Base-by-base conservation (phyloP, 2,113 vertebrate species). In the Pitta sordida region DNA sequence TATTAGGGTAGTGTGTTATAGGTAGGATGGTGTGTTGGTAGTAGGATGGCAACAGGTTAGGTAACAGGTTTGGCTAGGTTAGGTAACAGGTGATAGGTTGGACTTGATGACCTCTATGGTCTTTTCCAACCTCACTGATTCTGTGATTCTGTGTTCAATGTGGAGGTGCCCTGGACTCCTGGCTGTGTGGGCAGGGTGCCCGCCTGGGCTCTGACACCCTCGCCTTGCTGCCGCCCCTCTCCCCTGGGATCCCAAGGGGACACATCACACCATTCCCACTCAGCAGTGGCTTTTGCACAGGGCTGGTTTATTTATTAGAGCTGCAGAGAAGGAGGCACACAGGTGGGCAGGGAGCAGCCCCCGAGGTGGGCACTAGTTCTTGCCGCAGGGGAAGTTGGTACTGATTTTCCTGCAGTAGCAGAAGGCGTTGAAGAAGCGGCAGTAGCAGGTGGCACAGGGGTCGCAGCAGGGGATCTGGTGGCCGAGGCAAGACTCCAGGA, bases 361-460 rank as follows among this genome's bases (percentile, higher is more conserved):
- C 2, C 0, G 1, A 26, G 20, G 6, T 6, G 4, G 75, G 44
- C 1, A 0, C 93, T 98, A 98, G 74, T 98, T 98, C 93, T 97
- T 98, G 92, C 98, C 95, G 0, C 98, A 98, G 68, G 97, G 97
- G 62, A 98, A 97, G 30, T 49, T 87, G 70, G 96, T 97, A 76
- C 98, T 98, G 69, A 99, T 98, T 34, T 98, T 98, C 94, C 98
- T 98, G 95, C 99, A 99, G 97, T 99, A 99, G 96, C 99, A 99
- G 85, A 98, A 97, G 55, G 99, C 98, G 0, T 99, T 99, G 97
- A 99, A 99, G 97, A 99, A 99, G 90, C 99, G 99, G 95, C 99
- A 99, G 98, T 99, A 99, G 97, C 99, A 99, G 34, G 98, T 99
- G 96, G 99, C 99, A 1, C 99, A 99, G 24, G 98, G 98, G 92